phyloP scores from a whole-genome alignment of 2,888 invertebrate genomes.

The Parnassius glacialis region DNA sequence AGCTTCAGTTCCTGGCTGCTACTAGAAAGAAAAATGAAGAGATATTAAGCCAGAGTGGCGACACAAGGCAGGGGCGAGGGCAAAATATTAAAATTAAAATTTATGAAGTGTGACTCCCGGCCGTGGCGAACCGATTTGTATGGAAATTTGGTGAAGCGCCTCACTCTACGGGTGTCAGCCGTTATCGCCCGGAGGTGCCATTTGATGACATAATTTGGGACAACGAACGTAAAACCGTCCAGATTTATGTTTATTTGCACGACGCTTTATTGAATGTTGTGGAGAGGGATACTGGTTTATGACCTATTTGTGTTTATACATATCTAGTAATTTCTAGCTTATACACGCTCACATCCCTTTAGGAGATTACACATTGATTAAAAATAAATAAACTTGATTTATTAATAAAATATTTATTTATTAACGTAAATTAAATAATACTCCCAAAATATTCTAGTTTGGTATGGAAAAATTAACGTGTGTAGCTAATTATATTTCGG shows the following conservation, averaged over 20 bases:
- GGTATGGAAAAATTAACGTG: no score
- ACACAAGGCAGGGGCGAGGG: slow-evolving; percentile 40
- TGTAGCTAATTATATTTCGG: no score
- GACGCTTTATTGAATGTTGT: slow-evolving; percentile 68
- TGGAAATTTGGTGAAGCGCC: slow-evolving; percentile 69
- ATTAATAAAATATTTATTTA: no score
- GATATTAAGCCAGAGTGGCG: slow-evolving; percentile 21
- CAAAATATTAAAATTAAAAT: slow-evolving; percentile 76
- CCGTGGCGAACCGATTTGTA: slow-evolving; percentile 76
- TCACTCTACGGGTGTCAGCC: slow-evolving; percentile 53
- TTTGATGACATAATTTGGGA: slow-evolving; percentile 77
- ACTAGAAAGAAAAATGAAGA: slow-evolving; percentile 12
- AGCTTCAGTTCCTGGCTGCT: slow-evolving; percentile 1
- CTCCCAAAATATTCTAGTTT: no score
- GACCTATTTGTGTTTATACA: slow-evolving; percentile 39
- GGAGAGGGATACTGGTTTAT: slow-evolving; percentile 60
- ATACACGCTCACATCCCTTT: no score
- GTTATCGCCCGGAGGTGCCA: slow-evolving; percentile 58
- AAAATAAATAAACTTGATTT: no score
- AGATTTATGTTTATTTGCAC: slow-evolving; percentile 71
- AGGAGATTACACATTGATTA: no score
- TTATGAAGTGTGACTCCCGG: slow-evolving; percentile 69
- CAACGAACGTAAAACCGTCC: slow-evolving; percentile 63
- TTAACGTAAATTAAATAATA: no score
- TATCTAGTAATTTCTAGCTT: not conserved